Base-by-base conservation (phyloP, 2,888 invertebrate species). In the Agonopterix arenella region DNA sequence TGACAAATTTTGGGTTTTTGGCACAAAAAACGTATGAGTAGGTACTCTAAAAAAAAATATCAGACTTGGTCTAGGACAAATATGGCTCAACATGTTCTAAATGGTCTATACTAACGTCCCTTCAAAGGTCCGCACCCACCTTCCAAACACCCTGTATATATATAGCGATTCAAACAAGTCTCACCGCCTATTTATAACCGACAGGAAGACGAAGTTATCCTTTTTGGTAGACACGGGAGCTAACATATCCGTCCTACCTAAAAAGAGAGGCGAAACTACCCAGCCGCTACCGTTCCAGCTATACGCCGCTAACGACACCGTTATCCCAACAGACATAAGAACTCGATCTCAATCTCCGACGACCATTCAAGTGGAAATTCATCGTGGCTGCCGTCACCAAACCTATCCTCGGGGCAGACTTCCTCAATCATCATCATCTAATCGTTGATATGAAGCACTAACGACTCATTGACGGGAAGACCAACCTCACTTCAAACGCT, bases 331-430 rank as follows among this genome's bases (percentile, higher is more conserved):
- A 11, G 47, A 52, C 49, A 16, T 4, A 51, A 7, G 47, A 48
- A 44, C 41, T 53, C 11, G 36, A 36, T 36, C n/a, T 45, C 28
- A 49, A 42, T 37, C 47, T 52, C 37, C 40, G 52, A 37, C 40
- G 52, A 7, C 49, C 49, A 9, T 49, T 49, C 42, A 52, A 52
- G 11, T 52, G 52, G 52, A 49, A 49, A 13, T 52, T 50, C 43
- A 52, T 52, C 44, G 46, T 52, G n/a, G 47, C 47, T 13, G 43
- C 16, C 4, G 50, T 52, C 2, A 48, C 44, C 18, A 52, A 50
- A 36, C 50, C 50, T 1, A 52, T 49, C 4, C 9, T 49, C 8
- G 49, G 49, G 10, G 49, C 52, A 10, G 52, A 49, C 36, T 52
- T 52, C 13, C 28, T 52, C 4, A 16, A 50, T 3, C n/a, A 38